phyloP scores from a whole-genome alignment of 1,140 invertebrate genomes.

The Branchinecta lynchi region DNA sequence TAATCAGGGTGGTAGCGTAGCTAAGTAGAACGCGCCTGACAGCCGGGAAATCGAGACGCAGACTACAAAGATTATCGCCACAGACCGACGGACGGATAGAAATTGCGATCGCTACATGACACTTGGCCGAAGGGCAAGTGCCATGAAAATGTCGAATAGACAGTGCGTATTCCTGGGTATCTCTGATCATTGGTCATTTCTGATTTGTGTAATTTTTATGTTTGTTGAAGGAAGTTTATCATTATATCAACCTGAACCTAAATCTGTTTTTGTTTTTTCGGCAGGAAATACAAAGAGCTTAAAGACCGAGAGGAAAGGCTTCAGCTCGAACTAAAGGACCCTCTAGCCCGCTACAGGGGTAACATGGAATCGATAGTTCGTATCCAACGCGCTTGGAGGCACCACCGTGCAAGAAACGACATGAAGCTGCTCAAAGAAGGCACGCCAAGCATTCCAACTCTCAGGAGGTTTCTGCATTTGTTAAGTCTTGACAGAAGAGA shows the following conservation, averaged over 20 bases:
- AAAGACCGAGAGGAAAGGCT: background rate
- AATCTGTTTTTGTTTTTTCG: background rate
- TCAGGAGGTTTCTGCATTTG: conserved; percentile 52
- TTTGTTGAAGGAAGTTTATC: too few species aligned
- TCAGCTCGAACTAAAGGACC: background rate
- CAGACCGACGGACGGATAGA: too few species aligned
- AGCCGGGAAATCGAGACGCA: too few species aligned
- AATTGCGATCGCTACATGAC: too few species aligned
- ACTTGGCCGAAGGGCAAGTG: too few species aligned
- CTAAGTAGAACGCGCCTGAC: too few species aligned
- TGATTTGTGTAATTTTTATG: too few species aligned
- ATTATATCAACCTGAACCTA: background rate
- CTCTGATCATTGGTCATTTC: background rate
- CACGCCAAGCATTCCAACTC: conserved; percentile 47
- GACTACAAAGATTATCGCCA: too few species aligned
- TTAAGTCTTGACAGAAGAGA: conserved; percentile 46
- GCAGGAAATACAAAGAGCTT: background rate
- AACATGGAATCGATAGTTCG: conserved; percentile 38
- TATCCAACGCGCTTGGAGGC: conserved; percentile 50
- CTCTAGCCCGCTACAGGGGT: background rate
- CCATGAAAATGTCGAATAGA: too few species aligned
- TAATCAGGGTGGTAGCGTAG: too few species aligned
- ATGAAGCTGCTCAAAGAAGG: conserved; percentile 43
- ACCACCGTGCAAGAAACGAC: conserved; percentile 37
- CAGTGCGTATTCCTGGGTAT: too few species aligned